Evolutionary conservation across 2,888 invertebrate species (phyloP), one percentile per base, ranked within the genome.

Genomic region (Ophraella communa): DNA sequence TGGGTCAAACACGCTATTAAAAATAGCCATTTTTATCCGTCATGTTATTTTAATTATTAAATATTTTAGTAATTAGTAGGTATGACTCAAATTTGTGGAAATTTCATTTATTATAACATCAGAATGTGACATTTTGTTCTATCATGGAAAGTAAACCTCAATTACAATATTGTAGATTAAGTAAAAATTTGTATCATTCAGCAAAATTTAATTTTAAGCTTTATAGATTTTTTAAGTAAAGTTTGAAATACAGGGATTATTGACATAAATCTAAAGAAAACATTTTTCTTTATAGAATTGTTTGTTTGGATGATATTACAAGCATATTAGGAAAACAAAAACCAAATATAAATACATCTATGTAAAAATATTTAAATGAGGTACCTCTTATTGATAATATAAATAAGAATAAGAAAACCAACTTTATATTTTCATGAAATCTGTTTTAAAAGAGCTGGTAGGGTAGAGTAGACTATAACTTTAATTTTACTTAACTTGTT

Each of bases 1-100:
- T 53, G 60, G 60, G 52, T 44, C 53, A 60, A 24, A 60, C 60
- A 52, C 60, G 53, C 60, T 52, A 60, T 52, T 60, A 60, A 52
- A 60, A 52, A 52, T 52, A 60, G 60, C 35, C 3, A 52, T 60
- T 52, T 42, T 30, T 30, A 30, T 11, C 30, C 30, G 30, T 11
- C 30, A n/a, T n/a, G n/a, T n/a, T n/a, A n/a, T n/a, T n/a, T n/a
- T n/a, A 1, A 30, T 30, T 30, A 10, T 30, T 7, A 30, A 30
- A 30, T 4, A 30, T 7, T 30, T 30, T 30, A 1, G 7, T 30
- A 30, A 30, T 30, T n/a, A n/a, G 17, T 39, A 8, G 4, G 39
- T 39, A 39, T 39, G n/a, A 17, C 35, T 39, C 1, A n/a, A n/a
- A n/a, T n/a, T n/a, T n/a, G n/a, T n/a, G n/a, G n/a, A n/a, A n/a